phyloP scores from a whole-genome alignment of 2,797 vertebrate genomes.

The Tolypeutes matacus region DNA sequence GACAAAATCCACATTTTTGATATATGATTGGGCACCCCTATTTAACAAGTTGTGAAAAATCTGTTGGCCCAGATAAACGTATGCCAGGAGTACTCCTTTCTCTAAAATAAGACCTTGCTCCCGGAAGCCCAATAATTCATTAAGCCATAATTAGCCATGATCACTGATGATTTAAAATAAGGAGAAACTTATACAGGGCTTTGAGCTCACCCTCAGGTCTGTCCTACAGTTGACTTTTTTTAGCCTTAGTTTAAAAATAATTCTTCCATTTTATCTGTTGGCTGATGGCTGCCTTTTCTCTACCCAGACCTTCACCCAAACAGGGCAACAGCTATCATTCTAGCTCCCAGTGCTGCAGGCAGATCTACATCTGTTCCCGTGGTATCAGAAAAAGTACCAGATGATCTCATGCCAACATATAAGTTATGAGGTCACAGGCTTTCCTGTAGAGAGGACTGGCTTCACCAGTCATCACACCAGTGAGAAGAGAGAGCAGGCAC shows the following conservation, averaged over 20 bases:
- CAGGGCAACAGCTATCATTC: not conserved
- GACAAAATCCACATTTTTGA: slow-evolving; percentile 79
- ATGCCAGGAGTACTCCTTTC: slow-evolving; percentile 78
- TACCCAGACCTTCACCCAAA: not conserved
- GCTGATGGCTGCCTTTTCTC: not conserved
- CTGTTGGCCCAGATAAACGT: slow-evolving; percentile 86
- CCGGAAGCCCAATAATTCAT: slow-evolving; percentile 86
- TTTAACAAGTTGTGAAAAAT: slow-evolving; percentile 80
- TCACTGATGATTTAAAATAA: slow-evolving; percentile 82
- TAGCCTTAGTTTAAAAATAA: slow-evolving; percentile 83
- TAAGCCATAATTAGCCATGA: slow-evolving; percentile 86
- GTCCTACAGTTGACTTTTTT: slow-evolving; percentile 83
- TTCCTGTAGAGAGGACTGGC: not conserved
- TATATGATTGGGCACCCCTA: slow-evolving; percentile 68
- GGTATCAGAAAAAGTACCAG: not conserved
- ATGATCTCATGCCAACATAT: not conserved
- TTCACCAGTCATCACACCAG: not conserved
- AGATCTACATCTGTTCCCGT: not conserved
- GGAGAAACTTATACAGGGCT: slow-evolving; percentile 74
- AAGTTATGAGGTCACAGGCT: not conserved
- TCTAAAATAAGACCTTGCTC: slow-evolving; percentile 85
- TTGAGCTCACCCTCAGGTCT: slow-evolving; percentile 79
- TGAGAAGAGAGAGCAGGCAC: not conserved
- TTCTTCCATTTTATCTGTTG: slow-evolving; percentile 64
- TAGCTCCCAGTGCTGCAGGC: not conserved